Conservation (phyloP, 2,888 invertebrate species). For the Drosophila pegasa region DNA sequence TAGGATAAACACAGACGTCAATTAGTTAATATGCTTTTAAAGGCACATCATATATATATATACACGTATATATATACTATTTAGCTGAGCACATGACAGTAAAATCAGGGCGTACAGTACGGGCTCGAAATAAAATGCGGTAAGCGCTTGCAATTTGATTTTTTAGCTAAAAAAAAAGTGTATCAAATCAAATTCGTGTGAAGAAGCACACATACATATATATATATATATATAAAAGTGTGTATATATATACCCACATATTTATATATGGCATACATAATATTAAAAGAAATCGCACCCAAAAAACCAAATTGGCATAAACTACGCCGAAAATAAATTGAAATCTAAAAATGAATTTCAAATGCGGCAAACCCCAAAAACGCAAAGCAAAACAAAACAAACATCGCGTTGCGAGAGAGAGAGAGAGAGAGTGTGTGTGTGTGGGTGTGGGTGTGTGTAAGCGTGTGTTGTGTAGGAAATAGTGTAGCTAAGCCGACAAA, state of each 20-base stretch:
- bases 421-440: conserved; percentile 2
- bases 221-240: neutral
- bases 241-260: conserved; percentile 11
- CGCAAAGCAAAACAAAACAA: conserved; percentile 51
- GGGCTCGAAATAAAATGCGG: conserved; percentile 21
- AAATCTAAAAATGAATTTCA: conserved; percentile 78
- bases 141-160: conserved; percentile 44
- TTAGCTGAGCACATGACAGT: conserved; percentile 27
- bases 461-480: conserved; percentile 35
- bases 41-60: conserved; percentile 11
- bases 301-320: conserved; percentile 75
- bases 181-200: conserved; percentile 64
- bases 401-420: conserved; percentile 22
- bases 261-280: conserved; percentile 69
- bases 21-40: conserved; percentile 71
- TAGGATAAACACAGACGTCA: conserved; percentile 70
- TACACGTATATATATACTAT: neutral
- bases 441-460: conserved; percentile 3
- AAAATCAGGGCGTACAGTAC: conserved; percentile 49
- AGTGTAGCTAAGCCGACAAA: conserved; percentile 28
- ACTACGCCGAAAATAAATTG: conserved; percentile 79
- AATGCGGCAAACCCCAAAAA: conserved; percentile 62
- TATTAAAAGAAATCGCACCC: conserved; percentile 75
- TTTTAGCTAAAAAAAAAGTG: conserved; percentile 48
- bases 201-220: conserved; percentile 39